Evolutionary conservation across 2,888 invertebrate species (phyloP), one percentile per base, ranked within the genome.

Genomic region (Lissonota sp.): DNA sequence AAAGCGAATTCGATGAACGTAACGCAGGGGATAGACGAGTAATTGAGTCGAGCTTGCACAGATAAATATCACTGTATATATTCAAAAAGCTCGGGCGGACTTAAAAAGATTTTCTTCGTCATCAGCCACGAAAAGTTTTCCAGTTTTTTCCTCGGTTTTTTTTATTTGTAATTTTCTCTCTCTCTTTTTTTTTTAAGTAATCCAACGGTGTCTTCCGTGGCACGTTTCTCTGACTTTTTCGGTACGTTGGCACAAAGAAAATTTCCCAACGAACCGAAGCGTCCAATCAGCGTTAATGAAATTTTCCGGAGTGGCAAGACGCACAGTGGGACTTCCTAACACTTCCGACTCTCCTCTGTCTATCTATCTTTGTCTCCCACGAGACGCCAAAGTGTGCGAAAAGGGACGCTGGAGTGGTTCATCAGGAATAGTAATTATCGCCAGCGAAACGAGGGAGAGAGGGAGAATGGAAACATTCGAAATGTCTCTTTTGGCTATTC

Each of bases 241-340:
- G 14, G 57, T 69, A 14, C 12, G 37, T 3, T 58, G 63, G 40
- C 16, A 62, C 72, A 66, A 78, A 75, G 82, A 72, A 80, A 73
- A 78, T 82, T 79, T 51, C 44, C 53, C 75, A 77, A 84, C 84
- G 80, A 84, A 82, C 79, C 79, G 72, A 82, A 82, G 16, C 66
- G 66, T 70, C 82, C 84, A 83, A 84, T 83, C 82, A 83, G 80
- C 67, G 77, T 77, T 83, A 81, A 79, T 79, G 77, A 81, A 84
- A 84, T 79, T 80, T 72, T 58, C 63, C 55, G 62, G n/a, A 53
- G 46, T 7, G 37, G 53, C 7, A 57, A 66, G 39, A 16, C 58
- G 74, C 66, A 55, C 55, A 49, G 55, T 44, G 40, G 40, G 70
- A 60, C 70, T 78, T 70, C 6, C 6, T 14, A 40, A 16, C 10